Evolutionary conservation across 2,113 vertebrate genomes (phyloP).

Genomic region (Columbina picui): DNA sequence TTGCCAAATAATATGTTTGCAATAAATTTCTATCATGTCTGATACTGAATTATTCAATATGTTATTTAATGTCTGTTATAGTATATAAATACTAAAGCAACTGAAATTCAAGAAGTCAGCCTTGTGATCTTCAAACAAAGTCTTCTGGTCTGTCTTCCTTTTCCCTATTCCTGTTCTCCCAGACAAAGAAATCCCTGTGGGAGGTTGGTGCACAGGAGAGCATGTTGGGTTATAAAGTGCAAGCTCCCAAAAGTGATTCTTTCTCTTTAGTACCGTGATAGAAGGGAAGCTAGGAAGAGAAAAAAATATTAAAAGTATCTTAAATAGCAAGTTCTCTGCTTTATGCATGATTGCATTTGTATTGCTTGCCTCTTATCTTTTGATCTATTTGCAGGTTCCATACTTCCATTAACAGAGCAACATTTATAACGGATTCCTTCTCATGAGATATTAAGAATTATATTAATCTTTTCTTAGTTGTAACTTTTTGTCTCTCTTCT

Average conservation of each 20-base stretch:
- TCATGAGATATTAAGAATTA: neutral
- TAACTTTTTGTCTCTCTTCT: neutral
- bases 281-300: neutral
- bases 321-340: neutral
- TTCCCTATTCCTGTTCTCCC: neutral
- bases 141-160: neutral
- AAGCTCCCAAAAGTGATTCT: neutral
- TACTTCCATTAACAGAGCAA: neutral
- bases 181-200: neutral
- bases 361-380: neutral
- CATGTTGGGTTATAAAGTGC: neutral
- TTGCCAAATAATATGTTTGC: neutral
- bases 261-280: neutral
- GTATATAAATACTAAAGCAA: neutral
- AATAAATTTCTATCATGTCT: neutral
- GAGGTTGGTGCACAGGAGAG: neutral
- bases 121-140: neutral
- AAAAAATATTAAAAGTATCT: neutral
- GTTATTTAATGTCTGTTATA: neutral
- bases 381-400: neutral
- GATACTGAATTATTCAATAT: neutral
- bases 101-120: neutral
- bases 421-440: neutral
- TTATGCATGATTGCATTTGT: neutral
- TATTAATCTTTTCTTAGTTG: neutral